Base-by-base conservation (phyloP, 2,113 vertebrate genomes). In the Mormyrus lacerda region DNA sequence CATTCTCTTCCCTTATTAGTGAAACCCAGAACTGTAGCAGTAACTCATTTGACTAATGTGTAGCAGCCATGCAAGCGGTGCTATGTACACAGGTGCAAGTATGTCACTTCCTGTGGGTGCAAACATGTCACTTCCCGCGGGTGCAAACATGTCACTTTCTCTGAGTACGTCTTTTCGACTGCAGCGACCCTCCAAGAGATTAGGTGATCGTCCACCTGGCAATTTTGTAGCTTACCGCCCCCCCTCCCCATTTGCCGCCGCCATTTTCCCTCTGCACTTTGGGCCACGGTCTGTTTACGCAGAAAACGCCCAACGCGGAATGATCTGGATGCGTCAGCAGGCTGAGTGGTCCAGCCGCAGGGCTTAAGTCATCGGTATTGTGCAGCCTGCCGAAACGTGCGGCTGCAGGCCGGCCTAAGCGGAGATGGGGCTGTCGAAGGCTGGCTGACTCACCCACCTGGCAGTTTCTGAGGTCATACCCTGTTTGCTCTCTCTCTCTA, bases 341-440 rank as follows among this genome's bases (percentile, higher is more conserved):
- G 89, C 85, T 42, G 89, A 94, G 93, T 93, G 88, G 94, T 94
- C 95, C 94, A 15, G n/a, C 50, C 94, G 92, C 94, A 94, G 93
- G 91, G 92, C 88, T 88, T 93, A 35, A 69, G 45, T 94, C 92
- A 88, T 94, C 89, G 9, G 84, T 48, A 90, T 95, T 95, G 94
- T 92, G 94, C 94, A 95, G 95, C 92, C 93, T 89, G 35, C 42
- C 51, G 17, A 24, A 69, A 27, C 51, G 27, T 83, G 89, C 13
- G 86, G 61, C 91, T 90, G 91, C 50, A 47, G 51, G 87, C 35
- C 39, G 87, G 87, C 53, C 87, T n/a, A 84, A 84, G 44, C 21
- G 21, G 44, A 39, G 44, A 84, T 8, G 21, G 8, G 35, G 27
- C 4, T 24, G 39, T 15, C 10, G 17, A 42, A 50, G 4, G 50